phyloP scores from a whole-genome alignment of 1,140 invertebrate species.

The Rhyacophila brunnea region DNA sequence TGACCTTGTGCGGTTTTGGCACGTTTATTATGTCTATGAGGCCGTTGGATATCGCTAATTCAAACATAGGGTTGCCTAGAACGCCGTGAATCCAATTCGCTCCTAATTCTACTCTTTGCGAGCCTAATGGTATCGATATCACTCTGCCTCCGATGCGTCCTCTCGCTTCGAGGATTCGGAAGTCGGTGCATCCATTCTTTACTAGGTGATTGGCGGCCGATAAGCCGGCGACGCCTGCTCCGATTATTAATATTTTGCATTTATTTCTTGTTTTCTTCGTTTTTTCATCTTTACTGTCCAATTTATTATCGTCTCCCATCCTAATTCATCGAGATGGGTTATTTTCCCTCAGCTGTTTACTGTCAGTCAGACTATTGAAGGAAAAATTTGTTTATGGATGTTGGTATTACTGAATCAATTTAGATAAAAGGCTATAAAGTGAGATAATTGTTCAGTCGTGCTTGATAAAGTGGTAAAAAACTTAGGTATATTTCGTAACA shows the following conservation, averaged over 20 bases:
- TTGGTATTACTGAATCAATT: neutral
- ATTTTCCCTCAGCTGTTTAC: slow-evolving; percentile 25
- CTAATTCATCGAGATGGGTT: slow-evolving; percentile 26
- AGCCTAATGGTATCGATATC: slow-evolving; percentile 70
- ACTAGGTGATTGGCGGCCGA: slow-evolving; percentile 81
- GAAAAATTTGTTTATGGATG: neutral
- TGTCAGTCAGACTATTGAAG: slow-evolving; percentile 6
- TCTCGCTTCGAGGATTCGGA: slow-evolving; percentile 77
- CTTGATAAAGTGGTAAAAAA: no score
- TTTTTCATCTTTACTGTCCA: slow-evolving; percentile 82
- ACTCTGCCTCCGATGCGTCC: slow-evolving; percentile 79
- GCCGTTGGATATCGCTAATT: slow-evolving; percentile 79
- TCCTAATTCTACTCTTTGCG: slow-evolving; percentile 75
- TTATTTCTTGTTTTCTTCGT: slow-evolving; percentile 44
- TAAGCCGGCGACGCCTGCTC: slow-evolving; percentile 82
- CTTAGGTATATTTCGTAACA: no score
- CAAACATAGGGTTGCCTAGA: slow-evolving; percentile 80
- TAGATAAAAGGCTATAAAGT: neutral
- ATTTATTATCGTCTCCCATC: slow-evolving; percentile 41
- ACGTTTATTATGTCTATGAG: slow-evolving; percentile 78
- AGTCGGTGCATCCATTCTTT: slow-evolving; percentile 77
- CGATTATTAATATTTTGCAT: slow-evolving; percentile 49
- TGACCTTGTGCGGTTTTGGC: slow-evolving; percentile 82
- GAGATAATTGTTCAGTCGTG: no score
- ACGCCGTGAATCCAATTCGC: slow-evolving; percentile 95